These are phyloP conservation scores for Malurus elegans DNA, from an alignment of 2,113 vertebrate species.

Conservation along the genomic window DNA sequence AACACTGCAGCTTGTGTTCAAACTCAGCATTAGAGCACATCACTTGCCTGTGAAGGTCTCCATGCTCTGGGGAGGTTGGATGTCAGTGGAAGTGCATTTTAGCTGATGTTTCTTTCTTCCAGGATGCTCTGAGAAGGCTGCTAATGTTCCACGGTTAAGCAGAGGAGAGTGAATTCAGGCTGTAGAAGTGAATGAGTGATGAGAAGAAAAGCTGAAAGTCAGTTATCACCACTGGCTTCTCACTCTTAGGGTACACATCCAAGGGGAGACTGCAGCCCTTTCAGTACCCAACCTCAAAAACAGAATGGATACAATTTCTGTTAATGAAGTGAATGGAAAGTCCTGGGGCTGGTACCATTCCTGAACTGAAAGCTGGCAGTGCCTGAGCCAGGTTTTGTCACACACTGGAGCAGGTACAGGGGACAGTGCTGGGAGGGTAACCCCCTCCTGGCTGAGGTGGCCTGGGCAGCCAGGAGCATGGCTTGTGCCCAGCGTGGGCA, in stretches of 20 bases:
- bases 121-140: neutral
- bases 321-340: neutral
- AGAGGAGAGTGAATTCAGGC: neutral
- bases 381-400: neutral
- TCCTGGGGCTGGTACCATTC: neutral
- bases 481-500: rapidly evolving
- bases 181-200: neutral
- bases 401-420: neutral
- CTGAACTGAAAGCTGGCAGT: neutral
- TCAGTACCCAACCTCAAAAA: neutral
- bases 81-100: neutral
- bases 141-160: neutral
- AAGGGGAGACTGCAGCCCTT: neutral
- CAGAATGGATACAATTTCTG: neutral
- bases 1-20: neutral
- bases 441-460: neutral
- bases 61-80: neutral
- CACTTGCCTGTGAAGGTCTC: neutral
- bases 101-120: neutral
- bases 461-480: neutral
- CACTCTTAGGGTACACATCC: neutral
- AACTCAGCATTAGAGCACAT: neutral
- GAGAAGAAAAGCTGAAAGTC: neutral
- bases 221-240: neutral
- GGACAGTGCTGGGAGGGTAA: neutral